A percentile compares a stretch with the other conserved stretches of the same genome.
These are phyloP conservation scores for Fundulus diaphanus DNA, from an alignment of 2,797 vertebrate species.

Conservation along the genomic window DNA sequence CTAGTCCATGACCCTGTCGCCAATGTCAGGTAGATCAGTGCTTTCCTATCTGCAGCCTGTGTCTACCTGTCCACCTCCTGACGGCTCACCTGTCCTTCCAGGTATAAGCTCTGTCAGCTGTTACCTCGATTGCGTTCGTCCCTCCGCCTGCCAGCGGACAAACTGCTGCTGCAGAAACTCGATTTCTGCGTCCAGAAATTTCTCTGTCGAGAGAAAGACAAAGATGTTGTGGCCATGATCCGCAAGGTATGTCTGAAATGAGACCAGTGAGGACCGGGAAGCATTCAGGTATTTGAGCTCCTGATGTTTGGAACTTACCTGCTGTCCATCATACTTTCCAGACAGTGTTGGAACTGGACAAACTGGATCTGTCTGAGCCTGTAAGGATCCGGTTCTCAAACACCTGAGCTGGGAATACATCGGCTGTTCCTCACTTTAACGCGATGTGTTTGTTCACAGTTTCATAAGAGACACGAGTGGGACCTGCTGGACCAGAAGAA, in stretches of 20 bases:
- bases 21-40: constrained; percentile 88
- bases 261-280: background rate
- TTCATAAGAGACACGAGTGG: constrained; percentile 90
- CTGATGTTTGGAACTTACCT: constrained; percentile 7
- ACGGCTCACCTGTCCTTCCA: constrained; percentile 22
- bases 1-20: constrained; percentile 93
- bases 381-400: constrained; percentile 77
- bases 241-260: constrained; percentile 80
- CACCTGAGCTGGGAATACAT: background rate
- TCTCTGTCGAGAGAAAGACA: constrained; percentile 93
- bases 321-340: constrained; percentile 59
- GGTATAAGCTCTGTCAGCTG: constrained; percentile 91
- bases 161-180: constrained; percentile 91
- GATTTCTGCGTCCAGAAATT: constrained; percentile 92
- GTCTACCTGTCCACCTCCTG: background rate
- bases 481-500: constrained; percentile 92
- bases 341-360: constrained; percentile 94
- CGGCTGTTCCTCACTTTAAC: background rate
- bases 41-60: background rate
- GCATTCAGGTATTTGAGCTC: background rate
- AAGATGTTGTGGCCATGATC: constrained; percentile 90
- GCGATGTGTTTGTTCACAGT: constrained; percentile 66
- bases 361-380: constrained; percentile 91
- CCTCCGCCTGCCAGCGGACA: constrained; percentile 89
- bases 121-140: constrained; percentile 91